A percentile compares a stretch with the other conserved stretches of the same genome.
Conservation (phyloP, 2,797 vertebrate species). For the Galagoides demidoff region DNA sequence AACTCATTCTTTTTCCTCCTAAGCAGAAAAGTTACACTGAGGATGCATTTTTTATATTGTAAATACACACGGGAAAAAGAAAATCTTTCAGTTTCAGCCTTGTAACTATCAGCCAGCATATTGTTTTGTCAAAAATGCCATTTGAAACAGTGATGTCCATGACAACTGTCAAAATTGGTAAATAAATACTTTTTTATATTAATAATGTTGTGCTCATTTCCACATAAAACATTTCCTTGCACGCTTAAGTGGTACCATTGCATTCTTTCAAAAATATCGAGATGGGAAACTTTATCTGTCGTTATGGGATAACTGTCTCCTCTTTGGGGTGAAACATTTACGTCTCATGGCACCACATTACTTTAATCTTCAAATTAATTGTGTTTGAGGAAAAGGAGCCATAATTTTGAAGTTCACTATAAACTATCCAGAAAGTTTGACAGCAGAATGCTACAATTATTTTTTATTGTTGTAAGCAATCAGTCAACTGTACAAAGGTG, state of each 20-base stretch:
- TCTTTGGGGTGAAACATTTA: slow-evolving; percentile 67
- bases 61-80: slow-evolving; percentile 69
- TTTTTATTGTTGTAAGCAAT: slow-evolving; percentile 80
- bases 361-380: slow-evolving; percentile 64
- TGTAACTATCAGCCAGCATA: slow-evolving; percentile 79
- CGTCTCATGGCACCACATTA: slow-evolving; percentile 10
- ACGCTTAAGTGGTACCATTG: slow-evolving; percentile 3
- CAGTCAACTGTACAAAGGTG: slow-evolving; percentile 72
- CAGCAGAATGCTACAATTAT: slow-evolving; percentile 67
- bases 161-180: slow-evolving; percentile 82
- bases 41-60: slow-evolving; percentile 72
- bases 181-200: slow-evolving; percentile 79
- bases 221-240: not conserved
- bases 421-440: slow-evolving; percentile 75
- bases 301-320: slow-evolving; percentile 66
- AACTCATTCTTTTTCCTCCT: slow-evolving; percentile 71
- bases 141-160: slow-evolving; percentile 78
- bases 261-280: slow-evolving; percentile 70
- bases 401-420: slow-evolving; percentile 72
- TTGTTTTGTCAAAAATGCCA: slow-evolving; percentile 83
- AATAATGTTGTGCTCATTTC: not conserved
- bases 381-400: slow-evolving; percentile 57
- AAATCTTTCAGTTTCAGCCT: slow-evolving; percentile 56
- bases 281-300: slow-evolving; percentile 68
- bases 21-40: slow-evolving; percentile 76